phyloP scores from a whole-genome alignment of 1,140 invertebrate species.

The Drosophila albomicans region DNA sequence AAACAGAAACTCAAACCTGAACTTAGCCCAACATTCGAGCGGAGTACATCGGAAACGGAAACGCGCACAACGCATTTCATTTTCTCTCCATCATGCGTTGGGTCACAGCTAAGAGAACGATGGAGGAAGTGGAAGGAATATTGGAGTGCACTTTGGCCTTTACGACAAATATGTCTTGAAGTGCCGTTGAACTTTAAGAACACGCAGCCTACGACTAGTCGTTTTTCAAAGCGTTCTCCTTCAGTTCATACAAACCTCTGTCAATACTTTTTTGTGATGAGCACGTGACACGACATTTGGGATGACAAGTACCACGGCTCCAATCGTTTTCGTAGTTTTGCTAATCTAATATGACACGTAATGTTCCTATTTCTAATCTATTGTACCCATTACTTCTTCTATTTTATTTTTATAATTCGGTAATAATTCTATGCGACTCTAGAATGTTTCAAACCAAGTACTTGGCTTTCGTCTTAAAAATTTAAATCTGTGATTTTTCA shows the following conservation, averaged over 20 bases:
- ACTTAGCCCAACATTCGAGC: conserved; percentile 57
- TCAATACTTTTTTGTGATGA: conserved; percentile 4
- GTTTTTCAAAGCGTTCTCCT: background rate
- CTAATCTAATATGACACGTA: no score
- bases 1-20: conserved; percentile 39
- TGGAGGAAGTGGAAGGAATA: conserved; percentile 13
- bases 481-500: no score
- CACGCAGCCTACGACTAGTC: conserved; percentile 14
- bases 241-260: background rate
- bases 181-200: conserved; percentile 42
- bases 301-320: no score
- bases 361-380: no score
- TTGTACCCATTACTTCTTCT: no score
- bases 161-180: conserved; percentile 70
- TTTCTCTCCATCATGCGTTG: conserved; percentile 51
- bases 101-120: background rate
- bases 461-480: no score
- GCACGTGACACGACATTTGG: background rate
- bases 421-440: no score
- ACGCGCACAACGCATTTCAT: conserved; percentile 72
- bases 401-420: no score
- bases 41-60: conserved; percentile 56
- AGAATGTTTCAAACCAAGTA: no score
- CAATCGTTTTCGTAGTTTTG: no score
- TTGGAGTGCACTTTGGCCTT: conserved; percentile 65